phyloP scores from a whole-genome alignment of 1,140 invertebrate genomes.

The Drepana arcuata region DNA sequence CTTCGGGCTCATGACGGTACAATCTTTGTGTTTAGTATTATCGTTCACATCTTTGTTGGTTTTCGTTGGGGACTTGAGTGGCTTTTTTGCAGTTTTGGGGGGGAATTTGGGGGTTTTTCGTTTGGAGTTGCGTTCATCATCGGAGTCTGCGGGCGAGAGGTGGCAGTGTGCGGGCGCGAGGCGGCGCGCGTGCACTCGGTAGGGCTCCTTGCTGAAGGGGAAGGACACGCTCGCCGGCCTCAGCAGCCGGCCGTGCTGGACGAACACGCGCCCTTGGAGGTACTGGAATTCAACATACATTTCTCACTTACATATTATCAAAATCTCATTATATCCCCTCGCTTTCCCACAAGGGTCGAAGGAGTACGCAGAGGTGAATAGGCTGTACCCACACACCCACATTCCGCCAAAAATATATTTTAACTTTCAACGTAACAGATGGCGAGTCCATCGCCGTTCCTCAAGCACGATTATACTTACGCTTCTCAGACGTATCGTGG shows the following conservation, averaged over 20 bases:
- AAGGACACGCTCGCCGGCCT: constrained; percentile 77
- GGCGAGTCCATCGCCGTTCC: too few relatives aligned
- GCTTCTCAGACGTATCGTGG: too few relatives aligned
- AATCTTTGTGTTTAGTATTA: constrained; percentile 53
- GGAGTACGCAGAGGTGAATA: too few relatives aligned
- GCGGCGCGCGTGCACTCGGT: constrained; percentile 48
- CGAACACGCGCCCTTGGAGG: constrained; percentile 81
- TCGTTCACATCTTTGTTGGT: constrained; percentile 55
- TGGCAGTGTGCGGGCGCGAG: constrained; percentile 41
- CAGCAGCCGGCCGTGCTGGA: constrained; percentile 79
- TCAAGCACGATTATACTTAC: too few relatives aligned
- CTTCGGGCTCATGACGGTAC: constrained; percentile 22
- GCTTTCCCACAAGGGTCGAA: too few relatives aligned
- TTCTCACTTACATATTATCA: too few relatives aligned
- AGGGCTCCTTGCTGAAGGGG: constrained; percentile 57
- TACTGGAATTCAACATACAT: too few relatives aligned
- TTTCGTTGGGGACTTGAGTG: constrained; percentile 51
- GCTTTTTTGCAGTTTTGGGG: constrained; percentile 42
- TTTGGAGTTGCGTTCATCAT: constrained; percentile 54
- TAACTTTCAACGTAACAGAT: too few relatives aligned
- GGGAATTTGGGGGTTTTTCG: constrained; percentile 33
- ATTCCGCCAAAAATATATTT: too few relatives aligned
- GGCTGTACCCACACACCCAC: too few relatives aligned
- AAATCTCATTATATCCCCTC: too few relatives aligned
- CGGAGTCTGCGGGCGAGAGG: constrained; percentile 39